A percentile compares a stretch with the other conserved stretches of the same genome.
Conservation (phyloP, 2,113 vertebrate species). For the Plotosus lineatus region DNA sequence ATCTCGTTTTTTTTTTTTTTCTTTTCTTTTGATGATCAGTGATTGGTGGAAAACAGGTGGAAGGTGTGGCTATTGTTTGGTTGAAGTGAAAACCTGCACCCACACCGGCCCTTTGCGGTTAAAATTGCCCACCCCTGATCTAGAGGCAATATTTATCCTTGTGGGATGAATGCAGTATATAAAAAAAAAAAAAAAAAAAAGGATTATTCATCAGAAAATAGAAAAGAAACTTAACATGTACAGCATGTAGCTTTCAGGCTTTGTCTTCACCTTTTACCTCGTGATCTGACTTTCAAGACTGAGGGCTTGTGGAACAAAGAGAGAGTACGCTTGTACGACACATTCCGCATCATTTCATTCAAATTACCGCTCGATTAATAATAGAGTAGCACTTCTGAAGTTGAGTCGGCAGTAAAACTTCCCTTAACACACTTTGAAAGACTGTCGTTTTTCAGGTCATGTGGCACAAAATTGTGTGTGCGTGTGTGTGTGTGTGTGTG, state of each 20-base stretch:
- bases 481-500: background rate
- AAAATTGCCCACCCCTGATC: too few species aligned
- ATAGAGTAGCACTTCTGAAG: slow-evolving; percentile 35
- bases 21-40: too few species aligned
- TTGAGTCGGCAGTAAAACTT: slow-evolving; percentile 53
- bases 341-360: slow-evolving; percentile 42
- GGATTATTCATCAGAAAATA: slow-evolving; percentile 52
- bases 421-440: slow-evolving; percentile 37
- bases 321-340: slow-evolving; percentile 23
- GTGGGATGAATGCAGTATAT: too few species aligned
- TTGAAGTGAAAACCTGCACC: too few species aligned
- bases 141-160: too few species aligned
- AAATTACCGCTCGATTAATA: slow-evolving; percentile 46
- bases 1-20: too few species aligned
- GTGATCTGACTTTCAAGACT: slow-evolving; percentile 52
- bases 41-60: too few species aligned
- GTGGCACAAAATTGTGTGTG: background rate
- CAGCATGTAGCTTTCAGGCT: slow-evolving; percentile 15
- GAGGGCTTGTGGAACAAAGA: slow-evolving; percentile 37
- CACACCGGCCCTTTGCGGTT: too few species aligned
- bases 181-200: slow-evolving; percentile 43
- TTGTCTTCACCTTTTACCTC: slow-evolving; percentile 39
- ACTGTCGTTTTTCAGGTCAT: slow-evolving; percentile 32
- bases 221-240: slow-evolving; percentile 39
- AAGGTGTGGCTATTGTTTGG: too few species aligned